Evolutionary conservation across 1,140 invertebrate genomes (phyloP), one percentile per base, ranked within the genome.

Genomic region (Hermetia illucens): DNA sequence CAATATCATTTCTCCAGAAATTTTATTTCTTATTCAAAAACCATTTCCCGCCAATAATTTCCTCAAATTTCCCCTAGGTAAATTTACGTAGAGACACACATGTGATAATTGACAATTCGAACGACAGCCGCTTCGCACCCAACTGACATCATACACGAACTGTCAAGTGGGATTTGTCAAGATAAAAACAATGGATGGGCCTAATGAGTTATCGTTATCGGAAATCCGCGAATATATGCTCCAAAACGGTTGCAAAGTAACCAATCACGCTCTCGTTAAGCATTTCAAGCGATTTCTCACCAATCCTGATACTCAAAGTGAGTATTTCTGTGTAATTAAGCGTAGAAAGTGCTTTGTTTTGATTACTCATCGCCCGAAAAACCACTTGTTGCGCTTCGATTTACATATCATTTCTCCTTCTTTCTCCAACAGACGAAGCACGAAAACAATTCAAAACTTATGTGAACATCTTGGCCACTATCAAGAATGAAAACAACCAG

Each of bases 361-460:
- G 34, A 21, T 21, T 21, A 17, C n/a, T n/a, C n/a, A 47, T 48
- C 52, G 52, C 52, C 32, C 39, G 36, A 39, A 25, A 4, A 31
- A 29, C 13, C 16, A 44, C 35, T 40, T 40, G 42, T 41, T 44
- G 39, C 39, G 25, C 30, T 25, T 17, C 5, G 15, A 16, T 38
- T 38, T 30, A 5, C 5, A 4, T 3, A 13, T 30, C 10, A 30
- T 30, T 13, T 38, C 10, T 29, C 30, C 18, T 25, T 37, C 16
- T 34, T 61, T 53, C 47, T 41, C 50, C 78, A 77, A 41, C 68
- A 86, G 82, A 79, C 61, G 77, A 85, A 61, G 83, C 86, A 2
- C 69, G 86, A 46, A 77, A 75, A 45, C 74, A 78, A 45, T 94
- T 94, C 55, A 92, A 92, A 65, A 81, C 88, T 41, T 88, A 82